phyloP scores from a whole-genome alignment of 2,888 invertebrate genomes.

The Helicoverpa assulta region DNA sequence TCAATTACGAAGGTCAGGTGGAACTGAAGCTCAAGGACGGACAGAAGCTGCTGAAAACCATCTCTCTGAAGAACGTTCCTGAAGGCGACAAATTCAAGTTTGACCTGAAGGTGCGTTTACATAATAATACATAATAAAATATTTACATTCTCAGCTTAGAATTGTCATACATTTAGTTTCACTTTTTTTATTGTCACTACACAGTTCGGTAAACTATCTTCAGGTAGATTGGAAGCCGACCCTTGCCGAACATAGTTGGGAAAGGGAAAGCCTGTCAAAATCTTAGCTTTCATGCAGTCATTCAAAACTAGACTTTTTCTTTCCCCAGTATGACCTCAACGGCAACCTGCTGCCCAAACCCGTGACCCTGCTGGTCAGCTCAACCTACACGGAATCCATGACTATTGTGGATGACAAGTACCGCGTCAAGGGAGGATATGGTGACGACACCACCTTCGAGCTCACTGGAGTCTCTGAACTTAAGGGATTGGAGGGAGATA shows the following conservation, averaged over 20 bases:
- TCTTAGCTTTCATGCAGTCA: no score
- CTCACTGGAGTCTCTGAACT: conserved; percentile 81
- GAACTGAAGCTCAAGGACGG: conserved; percentile 80
- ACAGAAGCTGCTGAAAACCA: conserved; percentile 75
- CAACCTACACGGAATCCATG: conserved; percentile 69
- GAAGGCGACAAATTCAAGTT: conserved; percentile 76
- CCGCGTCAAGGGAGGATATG: conserved; percentile 84
- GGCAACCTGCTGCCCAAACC: conserved; percentile 81
- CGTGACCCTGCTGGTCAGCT: conserved; percentile 67
- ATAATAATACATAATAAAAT: not conserved
- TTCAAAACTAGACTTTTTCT: not conserved
- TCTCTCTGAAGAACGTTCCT: conserved; percentile 74
- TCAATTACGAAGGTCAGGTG: conserved; percentile 79
- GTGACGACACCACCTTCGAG: conserved; percentile 80
- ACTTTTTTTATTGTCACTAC: no score
- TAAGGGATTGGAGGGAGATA: conserved; percentile 74
- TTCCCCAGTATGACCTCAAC: conserved; percentile 73
- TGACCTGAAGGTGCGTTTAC: conserved; percentile 76
- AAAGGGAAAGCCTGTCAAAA: no score
- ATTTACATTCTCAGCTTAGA: not conserved
- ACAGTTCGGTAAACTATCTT: no score
- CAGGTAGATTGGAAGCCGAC: no score
- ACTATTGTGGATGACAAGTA: conserved; percentile 77
- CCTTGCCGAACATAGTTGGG: no score
- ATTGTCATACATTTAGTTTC: no score